Conservation (phyloP, 2,113 vertebrate genomes). For the Rhinolophus sinicus region DNA sequence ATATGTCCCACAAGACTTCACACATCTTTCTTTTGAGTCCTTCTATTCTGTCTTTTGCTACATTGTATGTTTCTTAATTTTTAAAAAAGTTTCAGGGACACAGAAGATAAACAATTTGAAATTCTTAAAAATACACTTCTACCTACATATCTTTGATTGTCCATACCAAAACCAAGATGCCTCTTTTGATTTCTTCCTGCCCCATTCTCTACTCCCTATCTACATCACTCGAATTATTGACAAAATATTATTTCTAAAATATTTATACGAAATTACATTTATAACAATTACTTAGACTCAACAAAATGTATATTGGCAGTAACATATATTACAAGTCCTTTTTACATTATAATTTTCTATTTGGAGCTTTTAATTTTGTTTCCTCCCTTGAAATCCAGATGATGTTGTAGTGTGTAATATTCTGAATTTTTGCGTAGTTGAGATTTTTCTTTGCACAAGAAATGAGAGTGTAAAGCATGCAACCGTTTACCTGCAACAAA, state of each 20-base stretch:
- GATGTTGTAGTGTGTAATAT: not conserved
- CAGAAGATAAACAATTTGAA: not conserved
- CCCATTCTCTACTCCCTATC: not conserved
- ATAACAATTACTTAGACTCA: not conserved
- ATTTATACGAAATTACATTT: not conserved
- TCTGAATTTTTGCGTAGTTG: not conserved
- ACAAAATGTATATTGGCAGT: not conserved
- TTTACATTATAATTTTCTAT: not conserved
- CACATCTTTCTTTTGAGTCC: not conserved
- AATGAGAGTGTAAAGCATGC: not conserved
- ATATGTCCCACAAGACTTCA: not conserved
- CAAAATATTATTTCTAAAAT: not conserved
- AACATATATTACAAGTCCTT: not conserved
- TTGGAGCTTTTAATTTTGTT: conserved; percentile 33
- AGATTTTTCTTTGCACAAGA: conserved; percentile 9
- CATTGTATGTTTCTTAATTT: not conserved
- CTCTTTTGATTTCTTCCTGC: not conserved
- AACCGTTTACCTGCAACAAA: not conserved
- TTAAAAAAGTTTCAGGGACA: not conserved
- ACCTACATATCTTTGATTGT: not conserved
- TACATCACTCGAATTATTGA: not conserved
- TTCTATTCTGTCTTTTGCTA: not conserved
- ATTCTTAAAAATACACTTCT: not conserved
- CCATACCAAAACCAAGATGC: not conserved
- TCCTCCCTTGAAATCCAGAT: conserved; percentile 21